phyloP scores from a whole-genome alignment of 1,140 invertebrate species.

The Nomia melanderi region DNA sequence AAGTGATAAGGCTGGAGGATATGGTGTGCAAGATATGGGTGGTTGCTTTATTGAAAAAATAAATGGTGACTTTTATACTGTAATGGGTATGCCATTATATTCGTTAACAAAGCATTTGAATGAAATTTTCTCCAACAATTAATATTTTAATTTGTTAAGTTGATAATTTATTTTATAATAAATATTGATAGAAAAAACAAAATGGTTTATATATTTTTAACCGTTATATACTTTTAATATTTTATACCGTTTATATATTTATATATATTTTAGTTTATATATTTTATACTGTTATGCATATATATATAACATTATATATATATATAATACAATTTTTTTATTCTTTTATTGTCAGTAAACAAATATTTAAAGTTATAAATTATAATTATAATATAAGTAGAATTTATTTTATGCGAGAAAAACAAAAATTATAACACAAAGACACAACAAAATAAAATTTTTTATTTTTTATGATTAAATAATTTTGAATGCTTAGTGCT shows the following conservation, averaged over 20 bases:
- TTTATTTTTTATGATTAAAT: no score
- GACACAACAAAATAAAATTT: no score
- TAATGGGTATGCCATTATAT: conserved; percentile 95
- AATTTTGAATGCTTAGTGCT: no score
- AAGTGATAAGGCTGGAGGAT: conserved; percentile 96
- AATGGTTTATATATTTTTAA: background rate
- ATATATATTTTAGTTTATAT: background rate
- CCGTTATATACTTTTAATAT: no score
- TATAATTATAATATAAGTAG: no score
- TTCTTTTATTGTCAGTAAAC: no score
- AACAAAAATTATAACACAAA: no score
- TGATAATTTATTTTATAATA: conserved; percentile 23
- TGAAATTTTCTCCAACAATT: conserved; percentile 76
- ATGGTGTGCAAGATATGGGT: conserved; percentile 95
- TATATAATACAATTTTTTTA: no score
- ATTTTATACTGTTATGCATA: no score
- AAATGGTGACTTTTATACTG: conserved; percentile 95
- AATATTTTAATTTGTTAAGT: background rate
- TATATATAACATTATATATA: no score
- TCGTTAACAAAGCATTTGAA: conserved; percentile 87
- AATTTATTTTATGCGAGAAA: no score
- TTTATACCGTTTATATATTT: background rate
- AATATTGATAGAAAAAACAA: background rate
- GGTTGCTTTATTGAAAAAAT: conserved; percentile 92
- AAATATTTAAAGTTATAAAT: no score